A percentile compares a stretch with the other conserved stretches of the same genome.
phyloP scores from a whole-genome alignment of 2,888 invertebrate genomes.

The Girardia tigrina region DNA sequence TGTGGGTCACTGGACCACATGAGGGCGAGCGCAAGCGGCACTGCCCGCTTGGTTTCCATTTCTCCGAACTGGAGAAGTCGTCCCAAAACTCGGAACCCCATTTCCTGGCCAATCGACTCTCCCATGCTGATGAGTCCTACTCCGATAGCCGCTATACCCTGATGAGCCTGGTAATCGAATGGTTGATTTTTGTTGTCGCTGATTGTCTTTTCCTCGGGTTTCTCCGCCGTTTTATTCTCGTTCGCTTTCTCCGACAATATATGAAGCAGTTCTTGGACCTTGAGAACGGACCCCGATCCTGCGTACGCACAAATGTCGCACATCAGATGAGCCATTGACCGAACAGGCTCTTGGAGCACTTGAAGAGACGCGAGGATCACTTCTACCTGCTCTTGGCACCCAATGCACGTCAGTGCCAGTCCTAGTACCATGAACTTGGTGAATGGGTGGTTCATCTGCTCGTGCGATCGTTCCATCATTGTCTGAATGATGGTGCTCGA shows the following conservation, averaged over 20 bases:
- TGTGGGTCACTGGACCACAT: slow-evolving; percentile 90
- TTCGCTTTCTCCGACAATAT: slow-evolving; percentile 97
- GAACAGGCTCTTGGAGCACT: slow-evolving; percentile 80
- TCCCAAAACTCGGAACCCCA: slow-evolving; percentile 88
- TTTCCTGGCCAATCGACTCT: slow-evolving; percentile 94
- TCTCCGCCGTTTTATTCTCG: slow-evolving; percentile 40
- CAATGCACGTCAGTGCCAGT: slow-evolving; percentile 77
- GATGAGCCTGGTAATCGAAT: slow-evolving; percentile 55
- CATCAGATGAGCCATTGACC: slow-evolving; percentile 83
- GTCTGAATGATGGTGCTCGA: slow-evolving; percentile 68
- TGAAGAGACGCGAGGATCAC: slow-evolving; percentile 79
- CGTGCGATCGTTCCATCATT: slow-evolving; percentile 58
- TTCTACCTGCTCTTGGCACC: slow-evolving; percentile 75
- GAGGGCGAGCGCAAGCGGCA: slow-evolving; percentile 84
- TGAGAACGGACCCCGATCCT: slow-evolving; percentile 86
- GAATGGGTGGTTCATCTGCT: slow-evolving; percentile 64
- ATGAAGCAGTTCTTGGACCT: slow-evolving; percentile 86
- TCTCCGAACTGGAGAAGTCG: slow-evolving; percentile 91
- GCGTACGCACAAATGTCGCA: slow-evolving; percentile 87
- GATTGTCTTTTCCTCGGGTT: slow-evolving; percentile 57
- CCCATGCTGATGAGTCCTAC: slow-evolving; percentile 95
- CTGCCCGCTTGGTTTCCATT: slow-evolving; percentile 81
- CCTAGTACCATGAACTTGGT: slow-evolving; percentile 77
- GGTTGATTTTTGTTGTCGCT: too few relatives aligned
- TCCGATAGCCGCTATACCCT: slow-evolving; percentile 83